phyloP scores from a whole-genome alignment of 2,888 invertebrate species.

The Dicranocentrus wangi region DNA sequence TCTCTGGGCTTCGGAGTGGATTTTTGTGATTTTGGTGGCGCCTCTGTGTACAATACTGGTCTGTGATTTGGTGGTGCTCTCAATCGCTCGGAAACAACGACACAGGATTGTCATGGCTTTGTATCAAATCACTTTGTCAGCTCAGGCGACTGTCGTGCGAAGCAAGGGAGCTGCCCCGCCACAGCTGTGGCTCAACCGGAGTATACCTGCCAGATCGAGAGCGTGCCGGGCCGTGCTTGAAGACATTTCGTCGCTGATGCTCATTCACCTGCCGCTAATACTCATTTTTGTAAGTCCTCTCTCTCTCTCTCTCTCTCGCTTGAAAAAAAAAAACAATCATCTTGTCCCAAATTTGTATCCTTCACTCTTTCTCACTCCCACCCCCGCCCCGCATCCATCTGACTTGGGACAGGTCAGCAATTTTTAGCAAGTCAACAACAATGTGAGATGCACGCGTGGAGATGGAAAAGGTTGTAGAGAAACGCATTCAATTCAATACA shows the following conservation, averaged over 20 bases:
- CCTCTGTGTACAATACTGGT: constrained; percentile 72
- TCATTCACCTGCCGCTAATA: constrained; percentile 72
- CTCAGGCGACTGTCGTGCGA: constrained; percentile 79
- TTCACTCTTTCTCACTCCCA: neutral
- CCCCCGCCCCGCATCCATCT: neutral
- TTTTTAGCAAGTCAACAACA: neutral
- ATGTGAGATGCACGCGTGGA: too few relatives aligned
- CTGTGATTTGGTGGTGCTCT: constrained; percentile 74
- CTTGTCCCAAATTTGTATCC: neutral
- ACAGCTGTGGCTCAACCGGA: constrained; percentile 70
- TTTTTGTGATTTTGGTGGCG: constrained; percentile 73
- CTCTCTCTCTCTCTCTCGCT: too few relatives aligned
- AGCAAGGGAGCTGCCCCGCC: constrained; percentile 72
- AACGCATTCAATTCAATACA: too few relatives aligned
- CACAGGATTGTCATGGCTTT: constrained; percentile 89
- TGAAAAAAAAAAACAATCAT: neutral
- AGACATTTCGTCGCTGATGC: constrained; percentile 68
- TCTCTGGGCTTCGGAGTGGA: constrained; percentile 71
- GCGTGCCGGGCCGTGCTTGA: constrained; percentile 72
- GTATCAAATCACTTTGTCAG: constrained; percentile 87
- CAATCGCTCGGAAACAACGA: constrained; percentile 82
- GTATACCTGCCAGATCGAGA: constrained; percentile 71
- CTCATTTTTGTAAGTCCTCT: constrained; percentile 69
- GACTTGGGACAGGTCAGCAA: neutral
- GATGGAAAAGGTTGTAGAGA: too few relatives aligned